Base-by-base conservation (phyloP, 2,113 vertebrate species). In the Epinephelus fuscoguttatus region DNA sequence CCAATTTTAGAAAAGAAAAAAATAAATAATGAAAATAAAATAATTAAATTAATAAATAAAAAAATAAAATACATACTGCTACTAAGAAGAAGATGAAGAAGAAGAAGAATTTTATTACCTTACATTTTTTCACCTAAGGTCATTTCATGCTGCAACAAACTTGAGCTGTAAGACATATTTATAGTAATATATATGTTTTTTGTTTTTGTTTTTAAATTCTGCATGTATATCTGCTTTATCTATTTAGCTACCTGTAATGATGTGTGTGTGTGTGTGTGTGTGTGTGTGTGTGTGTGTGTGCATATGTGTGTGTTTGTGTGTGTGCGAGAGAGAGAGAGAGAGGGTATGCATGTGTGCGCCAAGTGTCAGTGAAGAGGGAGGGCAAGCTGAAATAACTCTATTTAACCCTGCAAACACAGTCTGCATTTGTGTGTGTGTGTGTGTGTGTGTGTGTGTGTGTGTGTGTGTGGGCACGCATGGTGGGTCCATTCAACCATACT, bases 401-500 rank as follows among this genome's bases (percentile, higher is more conserved):
- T 45, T 75, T 64, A 75, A 75, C 73, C 11, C 60, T 62, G 27
- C 49, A 42, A 45, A 45, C 42, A 45, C 42, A 45, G 42, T 10
- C 47, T 49, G 40, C 4, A 19, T 64, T 21, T 77, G 37, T 18
- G 25, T 27, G 56, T 59, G 70, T 59, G n/a, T 19, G 37, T 60
- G 70, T 21, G 70, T 30, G 23, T 18, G 25, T 27, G 56, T 59
- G 70, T 59, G 37, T 19, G 53, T 60, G 70, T 21, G 70, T 47
- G 23, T 21, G 4, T 59, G 72, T 25, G 33, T n/a, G 37, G 10
- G n/a, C 37, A 10, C 17, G 40, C 8, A 7, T 30, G 8, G n/a
- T 70, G 60, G 6, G 61, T 73, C 55, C 62, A 68, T 70, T 86
- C 74, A 82, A 19, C 62, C 56, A n/a, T 69, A 70, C 55, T 69